A percentile compares a stretch with the other conserved stretches of the same genome.
phyloP scores from a whole-genome alignment of 1,140 invertebrate genomes.

The Metopolophium dirhodum region DNA sequence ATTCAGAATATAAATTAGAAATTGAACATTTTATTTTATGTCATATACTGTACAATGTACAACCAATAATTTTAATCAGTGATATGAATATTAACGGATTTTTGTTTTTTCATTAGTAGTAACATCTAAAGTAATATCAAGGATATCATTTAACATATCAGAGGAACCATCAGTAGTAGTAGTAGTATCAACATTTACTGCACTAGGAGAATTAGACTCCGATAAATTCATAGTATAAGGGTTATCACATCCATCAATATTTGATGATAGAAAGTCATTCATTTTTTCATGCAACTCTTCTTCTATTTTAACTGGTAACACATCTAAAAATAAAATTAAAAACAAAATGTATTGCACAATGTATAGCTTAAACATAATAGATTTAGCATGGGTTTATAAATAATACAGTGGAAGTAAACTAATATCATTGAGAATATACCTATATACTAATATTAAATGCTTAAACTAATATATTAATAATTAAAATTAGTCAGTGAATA shows the following conservation, averaged over 20 bases:
- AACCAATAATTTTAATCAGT: too few relatives aligned
- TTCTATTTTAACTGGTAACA: not conserved
- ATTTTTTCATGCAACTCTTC: not conserved
- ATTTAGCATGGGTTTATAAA: too few relatives aligned
- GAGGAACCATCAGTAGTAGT: not conserved
- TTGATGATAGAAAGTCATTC: not conserved
- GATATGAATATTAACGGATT: not conserved
- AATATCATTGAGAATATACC: too few relatives aligned
- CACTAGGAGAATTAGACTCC: not conserved
- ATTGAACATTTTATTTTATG: too few relatives aligned
- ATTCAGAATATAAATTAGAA: not conserved
- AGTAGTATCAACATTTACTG: not conserved
- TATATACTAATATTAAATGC: too few relatives aligned
- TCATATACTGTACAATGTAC: too few relatives aligned
- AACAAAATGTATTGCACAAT: not conserved
- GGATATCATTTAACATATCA: not conserved
- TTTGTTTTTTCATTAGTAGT: not conserved
- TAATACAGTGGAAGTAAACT: too few relatives aligned
- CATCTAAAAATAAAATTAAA: not conserved
- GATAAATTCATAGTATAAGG: not conserved
- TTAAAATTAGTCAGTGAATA: too few relatives aligned
- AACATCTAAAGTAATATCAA: not conserved
- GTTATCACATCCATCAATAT: not conserved
- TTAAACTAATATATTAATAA: too few relatives aligned
- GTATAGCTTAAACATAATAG: too few relatives aligned